A percentile compares a stretch with the other conserved stretches of the same genome.
Conservation (phyloP, 2,888 invertebrate species). For the Cephus sareptanus region DNA sequence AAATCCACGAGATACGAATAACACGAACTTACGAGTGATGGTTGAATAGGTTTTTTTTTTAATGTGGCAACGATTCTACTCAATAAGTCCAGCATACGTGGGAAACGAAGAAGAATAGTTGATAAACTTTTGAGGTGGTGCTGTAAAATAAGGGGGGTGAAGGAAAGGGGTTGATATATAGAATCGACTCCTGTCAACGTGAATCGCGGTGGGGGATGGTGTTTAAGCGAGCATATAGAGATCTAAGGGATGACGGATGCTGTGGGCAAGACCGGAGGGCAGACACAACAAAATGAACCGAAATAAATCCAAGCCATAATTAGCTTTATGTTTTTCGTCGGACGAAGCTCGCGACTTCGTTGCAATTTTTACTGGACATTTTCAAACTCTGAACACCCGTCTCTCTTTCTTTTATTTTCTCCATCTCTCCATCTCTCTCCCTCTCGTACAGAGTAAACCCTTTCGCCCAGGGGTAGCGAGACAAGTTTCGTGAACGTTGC, state of each 20-base stretch:
- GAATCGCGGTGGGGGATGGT: background rate
- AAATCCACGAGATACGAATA: background rate
- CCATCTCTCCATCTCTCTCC: background rate
- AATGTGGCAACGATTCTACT: background rate
- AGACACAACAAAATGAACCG: conserved; percentile 41
- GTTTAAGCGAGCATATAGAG: background rate
- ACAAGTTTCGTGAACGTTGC: background rate
- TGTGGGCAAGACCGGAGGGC: conserved; percentile 33
- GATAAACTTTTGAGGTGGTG: background rate
- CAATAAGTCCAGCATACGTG: background rate
- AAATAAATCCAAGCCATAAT: conserved; percentile 45
- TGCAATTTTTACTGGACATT: conserved; percentile 31
- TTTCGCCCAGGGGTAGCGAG: background rate
- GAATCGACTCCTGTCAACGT: background rate
- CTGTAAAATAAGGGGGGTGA: background rate
- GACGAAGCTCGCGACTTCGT: conserved; percentile 24
- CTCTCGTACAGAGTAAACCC: background rate
- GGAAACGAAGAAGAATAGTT: background rate
- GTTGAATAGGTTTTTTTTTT: background rate
- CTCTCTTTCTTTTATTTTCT: background rate
- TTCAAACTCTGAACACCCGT: background rate
- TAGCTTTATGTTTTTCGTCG: conserved; percentile 43
- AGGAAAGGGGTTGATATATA: conserved; percentile 1
- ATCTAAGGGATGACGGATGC: conserved; percentile 2
- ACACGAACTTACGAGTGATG: too few relatives aligned